Percentiles rank a stretch among this genome's conserved stretches.
These are phyloP conservation scores for Corbicula japonica DNA, from an alignment of 2,888 invertebrate genomes.

Conservation along the genomic window DNA sequence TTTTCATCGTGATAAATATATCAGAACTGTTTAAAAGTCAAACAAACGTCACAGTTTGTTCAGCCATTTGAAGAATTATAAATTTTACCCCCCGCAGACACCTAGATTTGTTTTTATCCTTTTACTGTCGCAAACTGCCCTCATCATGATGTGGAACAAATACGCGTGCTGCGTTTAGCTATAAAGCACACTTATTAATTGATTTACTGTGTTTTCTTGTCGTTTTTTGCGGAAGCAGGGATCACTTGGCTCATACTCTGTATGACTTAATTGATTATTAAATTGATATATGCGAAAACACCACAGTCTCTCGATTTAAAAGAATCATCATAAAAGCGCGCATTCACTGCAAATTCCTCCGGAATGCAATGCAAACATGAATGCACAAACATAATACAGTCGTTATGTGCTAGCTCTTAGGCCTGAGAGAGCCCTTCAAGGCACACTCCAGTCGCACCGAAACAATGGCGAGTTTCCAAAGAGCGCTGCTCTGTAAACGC, in stretches of 20 bases:
- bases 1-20: slow-evolving; percentile 26
- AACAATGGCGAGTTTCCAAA: slow-evolving; percentile 16
- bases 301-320: slow-evolving; percentile 27
- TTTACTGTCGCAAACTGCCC: slow-evolving; percentile 17
- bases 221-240: slow-evolving; percentile 31
- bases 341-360: slow-evolving; percentile 22
- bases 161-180: slow-evolving; percentile 6
- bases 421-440: slow-evolving; percentile 9
- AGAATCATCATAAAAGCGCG: slow-evolving; percentile 9
- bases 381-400: slow-evolving; percentile 41
- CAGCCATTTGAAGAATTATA: slow-evolving; percentile 13
- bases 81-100: slow-evolving; percentile 24
- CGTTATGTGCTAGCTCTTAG: slow-evolving; percentile 14
- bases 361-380: slow-evolving; percentile 29
- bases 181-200: slow-evolving; percentile 53
- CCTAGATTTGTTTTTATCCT: slow-evolving; percentile 17
- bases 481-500: slow-evolving; percentile 24
- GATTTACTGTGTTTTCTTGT: slow-evolving; percentile 61
- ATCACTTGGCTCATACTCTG: slow-evolving; percentile 35
- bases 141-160: slow-evolving; percentile 11
- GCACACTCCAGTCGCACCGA: slow-evolving; percentile 12
- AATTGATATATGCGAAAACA: slow-evolving; percentile 60
- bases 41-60: slow-evolving; percentile 9
- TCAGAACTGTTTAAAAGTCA: slow-evolving; percentile 23
- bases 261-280: slow-evolving; percentile 47